Evolutionary conservation across 64 coral and sea anemone species (phyloP), one percentile per base, ranked within the genome.

Genomic region (Porites australiensis): DNA sequence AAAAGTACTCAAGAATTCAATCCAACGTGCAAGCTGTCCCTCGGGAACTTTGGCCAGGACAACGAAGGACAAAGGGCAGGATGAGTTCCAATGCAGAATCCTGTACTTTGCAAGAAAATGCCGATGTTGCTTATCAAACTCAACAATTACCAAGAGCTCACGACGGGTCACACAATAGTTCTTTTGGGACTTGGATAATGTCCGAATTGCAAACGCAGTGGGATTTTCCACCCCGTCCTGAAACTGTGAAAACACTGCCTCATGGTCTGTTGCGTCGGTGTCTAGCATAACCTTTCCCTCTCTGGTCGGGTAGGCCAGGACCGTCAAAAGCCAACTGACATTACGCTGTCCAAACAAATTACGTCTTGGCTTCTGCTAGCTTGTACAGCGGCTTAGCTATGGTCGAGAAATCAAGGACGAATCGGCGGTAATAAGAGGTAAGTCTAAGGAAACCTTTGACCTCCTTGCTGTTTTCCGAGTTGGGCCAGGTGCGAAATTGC

Each of bases 171-270:
- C 61, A 48, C 85, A 88, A 22, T 88, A 79, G 23, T 79, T 46
- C 10, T 75, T 20, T 45, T 90, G 76, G 4, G 74, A 6, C 74
- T 88, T 88, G 3, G 85, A 44, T n/a, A 88, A 8, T 5, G 37
- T 58, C 3, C 22, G 7, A 19, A 74, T 89, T 19, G 45, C 78
- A 47, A 79, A 89, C 5, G 88, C 74, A 45, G 79, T 60, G 7
- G 65, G 57, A 45, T 21, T 78, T 59, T 89, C 88, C 18, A 67
- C 75, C 23, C 88, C 88, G 13, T 67, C 59, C 58, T 78, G 88
- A 19, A 65, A 53, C 84, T 55, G 77, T 82, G 5, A 82, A 22
- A 3, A 91, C 89, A 37, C 64, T 65, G 11, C 77, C 89, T 5
- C 79, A 7, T n/a, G 16, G 50, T 80, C 74, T 7, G 65, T 82